phyloP scores from a whole-genome alignment of 2,113 vertebrate species.

The Xerus inauris region DNA sequence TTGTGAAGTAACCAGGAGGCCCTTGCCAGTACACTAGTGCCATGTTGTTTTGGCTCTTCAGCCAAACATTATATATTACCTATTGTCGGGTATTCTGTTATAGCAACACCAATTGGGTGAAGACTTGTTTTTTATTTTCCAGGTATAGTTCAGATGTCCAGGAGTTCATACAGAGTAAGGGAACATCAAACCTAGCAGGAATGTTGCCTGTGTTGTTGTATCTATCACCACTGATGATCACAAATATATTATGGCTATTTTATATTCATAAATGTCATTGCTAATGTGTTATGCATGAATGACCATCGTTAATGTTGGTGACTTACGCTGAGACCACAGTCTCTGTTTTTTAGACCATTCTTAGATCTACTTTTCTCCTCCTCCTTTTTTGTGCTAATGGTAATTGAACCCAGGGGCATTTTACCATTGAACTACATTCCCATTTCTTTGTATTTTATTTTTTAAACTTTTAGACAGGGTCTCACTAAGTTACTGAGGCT shows the following conservation, averaged over 20 bases:
- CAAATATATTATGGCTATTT: neutral
- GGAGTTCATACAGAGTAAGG: neutral
- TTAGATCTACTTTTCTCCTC: too few species aligned
- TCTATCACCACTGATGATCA: neutral
- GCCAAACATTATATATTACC: neutral
- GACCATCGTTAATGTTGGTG: neutral
- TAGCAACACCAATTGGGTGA: neutral
- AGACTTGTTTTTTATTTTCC: neutral
- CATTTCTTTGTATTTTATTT: too few species aligned
- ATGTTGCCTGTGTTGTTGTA: neutral
- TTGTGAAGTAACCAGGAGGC: neutral
- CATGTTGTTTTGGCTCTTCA: neutral
- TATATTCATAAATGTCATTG: neutral
- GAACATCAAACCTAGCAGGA: neutral
- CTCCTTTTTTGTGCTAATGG: too few species aligned
- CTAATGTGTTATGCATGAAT: neutral
- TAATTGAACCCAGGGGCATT: too few species aligned
- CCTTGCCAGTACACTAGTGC: neutral
- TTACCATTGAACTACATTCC: too few species aligned
- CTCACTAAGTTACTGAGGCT: too few species aligned
- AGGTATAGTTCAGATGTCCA: neutral
- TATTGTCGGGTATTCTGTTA: neutral
- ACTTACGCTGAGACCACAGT: neutral
- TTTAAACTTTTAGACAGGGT: too few species aligned
- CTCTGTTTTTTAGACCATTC: too few species aligned